Conservation (phyloP, 2,888 invertebrate genomes). For the Cylindroiulus punctatus region DNA sequence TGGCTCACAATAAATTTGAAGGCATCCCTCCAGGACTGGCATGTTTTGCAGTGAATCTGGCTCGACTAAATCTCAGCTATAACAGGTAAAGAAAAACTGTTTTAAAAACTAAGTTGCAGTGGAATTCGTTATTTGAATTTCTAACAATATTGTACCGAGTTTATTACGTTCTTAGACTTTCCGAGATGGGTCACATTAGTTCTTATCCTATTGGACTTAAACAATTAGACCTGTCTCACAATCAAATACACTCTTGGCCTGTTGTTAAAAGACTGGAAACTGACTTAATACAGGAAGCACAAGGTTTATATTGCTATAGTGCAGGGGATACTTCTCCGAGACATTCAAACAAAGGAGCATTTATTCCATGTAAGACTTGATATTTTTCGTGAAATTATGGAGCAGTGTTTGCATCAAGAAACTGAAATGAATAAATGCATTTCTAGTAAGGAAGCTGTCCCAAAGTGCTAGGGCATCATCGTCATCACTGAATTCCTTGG, state of each 20-base stretch:
- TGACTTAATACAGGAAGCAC: slow-evolving; percentile 54
- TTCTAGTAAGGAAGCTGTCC: slow-evolving; percentile 56
- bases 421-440: not conserved
- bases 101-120: not conserved
- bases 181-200: slow-evolving; percentile 82
- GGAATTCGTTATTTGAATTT: slow-evolving; percentile 23
- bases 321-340: slow-evolving; percentile 48
- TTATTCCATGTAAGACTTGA: slow-evolving; percentile 36
- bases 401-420: not conserved
- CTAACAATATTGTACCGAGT: not conserved
- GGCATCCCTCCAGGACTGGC: slow-evolving; percentile 88
- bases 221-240: slow-evolving; percentile 92
- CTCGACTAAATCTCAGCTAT: slow-evolving; percentile 88
- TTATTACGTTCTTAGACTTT: slow-evolving; percentile 62
- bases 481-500: slow-evolving; percentile 56
- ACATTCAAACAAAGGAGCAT: slow-evolving; percentile 49
- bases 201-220: slow-evolving; percentile 89
- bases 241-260: slow-evolving; percentile 90
- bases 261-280: slow-evolving; percentile 53
- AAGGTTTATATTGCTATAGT: slow-evolving; percentile 51
- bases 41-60: slow-evolving; percentile 87
- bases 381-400: not conserved
- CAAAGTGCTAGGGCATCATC: slow-evolving; percentile 56
- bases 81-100: slow-evolving; percentile 71
- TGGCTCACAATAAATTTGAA: slow-evolving; percentile 90